Conservation (phyloP, 2,113 vertebrate species). For the Galbula dea region DNA sequence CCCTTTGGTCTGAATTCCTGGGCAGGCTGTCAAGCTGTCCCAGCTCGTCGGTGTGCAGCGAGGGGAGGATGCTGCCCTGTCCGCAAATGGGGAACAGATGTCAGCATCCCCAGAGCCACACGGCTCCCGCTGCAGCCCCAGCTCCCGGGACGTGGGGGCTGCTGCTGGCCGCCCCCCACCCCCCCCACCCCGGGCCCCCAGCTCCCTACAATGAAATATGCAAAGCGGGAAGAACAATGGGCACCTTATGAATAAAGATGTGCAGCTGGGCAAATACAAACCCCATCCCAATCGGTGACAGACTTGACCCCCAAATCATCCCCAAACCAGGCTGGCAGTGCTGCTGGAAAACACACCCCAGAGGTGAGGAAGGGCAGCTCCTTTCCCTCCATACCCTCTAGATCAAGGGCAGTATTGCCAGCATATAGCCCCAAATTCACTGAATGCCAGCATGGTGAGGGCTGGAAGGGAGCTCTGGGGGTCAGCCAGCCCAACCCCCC, state of each 20-base stretch:
- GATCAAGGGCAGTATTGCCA: background rate
- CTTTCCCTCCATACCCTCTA: fast-evolving
- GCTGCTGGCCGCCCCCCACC: background rate
- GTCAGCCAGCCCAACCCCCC: too few relatives aligned
- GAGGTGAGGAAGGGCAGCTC: background rate
- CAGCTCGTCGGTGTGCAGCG: conserved; percentile 6
- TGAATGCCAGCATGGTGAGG: too few relatives aligned
- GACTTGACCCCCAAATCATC: background rate
- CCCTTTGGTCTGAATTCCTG: conserved; percentile 33
- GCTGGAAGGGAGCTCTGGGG: too few relatives aligned
- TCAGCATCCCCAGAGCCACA: conserved; percentile 19
- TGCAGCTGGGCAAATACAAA: conserved; percentile 54
- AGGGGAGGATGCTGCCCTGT: conserved; percentile 61
- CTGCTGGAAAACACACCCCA: background rate
- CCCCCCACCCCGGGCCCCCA: background rate
- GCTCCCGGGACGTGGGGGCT: background rate
- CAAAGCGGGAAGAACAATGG: conserved; percentile 17
- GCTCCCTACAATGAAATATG: conserved; percentile 30
- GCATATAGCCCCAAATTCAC: background rate
- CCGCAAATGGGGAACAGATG: conserved; percentile 64
- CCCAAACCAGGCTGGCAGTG: background rate
- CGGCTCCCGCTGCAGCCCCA: conserved; percentile 9
- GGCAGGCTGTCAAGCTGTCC: conserved; percentile 65
- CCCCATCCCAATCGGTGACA: background rate
- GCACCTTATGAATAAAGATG: conserved; percentile 42